These are phyloP conservation scores for Tapirus terrestris DNA, from an alignment of 2,113 vertebrate genomes.

Conservation along the genomic window DNA sequence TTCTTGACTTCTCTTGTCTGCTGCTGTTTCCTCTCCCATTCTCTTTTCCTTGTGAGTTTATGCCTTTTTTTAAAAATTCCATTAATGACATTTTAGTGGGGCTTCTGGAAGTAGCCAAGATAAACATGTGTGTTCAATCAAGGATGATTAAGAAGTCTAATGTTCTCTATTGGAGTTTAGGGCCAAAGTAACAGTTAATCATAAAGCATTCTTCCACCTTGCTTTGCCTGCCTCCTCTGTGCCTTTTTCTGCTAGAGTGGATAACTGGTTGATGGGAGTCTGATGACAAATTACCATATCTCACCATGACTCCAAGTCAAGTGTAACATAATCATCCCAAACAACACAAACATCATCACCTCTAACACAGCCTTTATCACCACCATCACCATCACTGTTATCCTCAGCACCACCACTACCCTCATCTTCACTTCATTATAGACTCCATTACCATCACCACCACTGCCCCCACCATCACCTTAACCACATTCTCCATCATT, in stretches of 20 bases:
- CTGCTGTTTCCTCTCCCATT: conserved; percentile 40
- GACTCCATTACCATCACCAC: background rate
- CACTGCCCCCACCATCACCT: background rate
- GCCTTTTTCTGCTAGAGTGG: conserved; percentile 9
- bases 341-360: background rate
- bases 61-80: conserved; percentile 39
- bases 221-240: conserved; percentile 32
- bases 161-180: conserved; percentile 59
- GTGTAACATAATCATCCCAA: background rate
- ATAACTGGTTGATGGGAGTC: background rate
- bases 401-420: background rate
- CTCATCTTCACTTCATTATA: background rate
- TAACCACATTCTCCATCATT: background rate
- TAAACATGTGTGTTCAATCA: conserved; percentile 72
- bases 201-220: conserved; percentile 59
- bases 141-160: conserved; percentile 65
- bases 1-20: conserved; percentile 45
- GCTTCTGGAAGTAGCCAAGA: conserved; percentile 65
- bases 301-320: conserved; percentile 16
- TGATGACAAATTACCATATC: background rate
- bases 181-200: conserved; percentile 62
- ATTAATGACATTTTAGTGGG: conserved; percentile 71
- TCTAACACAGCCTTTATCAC: background rate
- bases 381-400: background rate
- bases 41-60: conserved; percentile 59